Base-by-base conservation (phyloP, 2,888 invertebrate species). In the Oscheius sp. region DNA sequence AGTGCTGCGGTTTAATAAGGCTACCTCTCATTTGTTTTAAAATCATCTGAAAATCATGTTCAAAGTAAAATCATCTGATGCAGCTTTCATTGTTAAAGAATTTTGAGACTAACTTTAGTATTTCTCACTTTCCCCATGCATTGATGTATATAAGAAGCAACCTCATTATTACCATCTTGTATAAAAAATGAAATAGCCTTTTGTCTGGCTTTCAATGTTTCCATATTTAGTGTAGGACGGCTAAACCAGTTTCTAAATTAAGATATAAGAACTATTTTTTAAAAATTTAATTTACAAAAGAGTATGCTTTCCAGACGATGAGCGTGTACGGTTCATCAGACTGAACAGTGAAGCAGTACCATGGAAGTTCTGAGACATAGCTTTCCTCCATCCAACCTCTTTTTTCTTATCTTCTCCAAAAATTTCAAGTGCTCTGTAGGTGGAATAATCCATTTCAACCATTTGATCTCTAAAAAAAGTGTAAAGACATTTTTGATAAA, bases 131-230 rank as follows among this genome's bases (percentile, higher is more conserved):
- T 67, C 20, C 72, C 70, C 17, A 83, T 61, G 15, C 58, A 67
- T 6, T 37, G 57, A 17, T 70, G 90, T 46, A 92, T 88, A 80
- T 90, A 91, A 75, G 90, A 90, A 50, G 91, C 89, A 72, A 91
- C 88, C 57, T 91, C 90, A 61, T 90, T 89, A 85, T 91, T 91
- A 52, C 89, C 88, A 0, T 91, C 89, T 27, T 90, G 88, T 81
- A 90, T 87, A 84, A 92, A 92, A 87, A 91, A 93, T 12, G 90
- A 89, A 10, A 94, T 90, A 27, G 92, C 91, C 75, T 92, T 90
- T 70, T 91, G 91, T 10, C 94, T 90, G 48, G 90, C 89, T 33
- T 89, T 88, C 17, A 94, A 87, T 8, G 90, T 87, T 0, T 87
- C 84, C 0, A 90, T 81, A 84, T 93, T 90, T 57, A 90, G 91